Conservation (phyloP, 2,888 invertebrate species). For the Napeogenes sylphis region DNA sequence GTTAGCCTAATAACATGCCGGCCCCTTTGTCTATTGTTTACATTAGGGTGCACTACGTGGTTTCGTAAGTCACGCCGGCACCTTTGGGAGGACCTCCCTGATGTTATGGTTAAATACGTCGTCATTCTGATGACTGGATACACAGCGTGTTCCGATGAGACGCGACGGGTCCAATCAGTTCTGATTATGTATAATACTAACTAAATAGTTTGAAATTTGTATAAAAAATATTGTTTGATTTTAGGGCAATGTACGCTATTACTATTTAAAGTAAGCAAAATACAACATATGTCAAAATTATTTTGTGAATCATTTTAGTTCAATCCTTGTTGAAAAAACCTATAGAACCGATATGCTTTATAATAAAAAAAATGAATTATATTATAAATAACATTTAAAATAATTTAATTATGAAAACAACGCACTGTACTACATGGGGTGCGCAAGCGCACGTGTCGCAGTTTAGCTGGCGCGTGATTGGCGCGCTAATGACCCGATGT, state of each 20-base stretch:
- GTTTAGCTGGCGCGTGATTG: slow-evolving; percentile 69
- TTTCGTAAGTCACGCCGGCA: slow-evolving; percentile 71
- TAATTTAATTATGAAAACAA: slow-evolving; percentile 25
- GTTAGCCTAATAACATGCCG: slow-evolving; percentile 62
- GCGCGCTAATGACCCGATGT: slow-evolving; percentile 65
- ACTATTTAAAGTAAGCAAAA: background rate
- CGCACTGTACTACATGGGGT: slow-evolving; percentile 56
- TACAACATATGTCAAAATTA: background rate
- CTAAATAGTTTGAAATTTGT: too few species aligned
- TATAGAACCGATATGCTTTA: too few species aligned
- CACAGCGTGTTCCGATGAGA: slow-evolving; percentile 46
- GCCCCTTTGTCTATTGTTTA: slow-evolving; percentile 76
- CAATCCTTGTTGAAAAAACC: too few species aligned
- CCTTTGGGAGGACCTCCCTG: slow-evolving; percentile 72
- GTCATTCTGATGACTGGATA: slow-evolving; percentile 47
- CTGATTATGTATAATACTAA: background rate
- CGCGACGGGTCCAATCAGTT: background rate
- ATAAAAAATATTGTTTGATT: too few species aligned
- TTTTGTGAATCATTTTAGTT: too few species aligned
- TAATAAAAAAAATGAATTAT: too few species aligned
- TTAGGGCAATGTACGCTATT: too few species aligned
- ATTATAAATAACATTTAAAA: background rate
- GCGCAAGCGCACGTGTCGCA: slow-evolving; percentile 65
- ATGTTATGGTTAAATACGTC: slow-evolving; percentile 63
- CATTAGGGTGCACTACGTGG: slow-evolving; percentile 72